A percentile compares a stretch with the other conserved stretches of the same genome.
Conservation (phyloP, 2,888 invertebrate genomes). For the Phasia obesa region DNA sequence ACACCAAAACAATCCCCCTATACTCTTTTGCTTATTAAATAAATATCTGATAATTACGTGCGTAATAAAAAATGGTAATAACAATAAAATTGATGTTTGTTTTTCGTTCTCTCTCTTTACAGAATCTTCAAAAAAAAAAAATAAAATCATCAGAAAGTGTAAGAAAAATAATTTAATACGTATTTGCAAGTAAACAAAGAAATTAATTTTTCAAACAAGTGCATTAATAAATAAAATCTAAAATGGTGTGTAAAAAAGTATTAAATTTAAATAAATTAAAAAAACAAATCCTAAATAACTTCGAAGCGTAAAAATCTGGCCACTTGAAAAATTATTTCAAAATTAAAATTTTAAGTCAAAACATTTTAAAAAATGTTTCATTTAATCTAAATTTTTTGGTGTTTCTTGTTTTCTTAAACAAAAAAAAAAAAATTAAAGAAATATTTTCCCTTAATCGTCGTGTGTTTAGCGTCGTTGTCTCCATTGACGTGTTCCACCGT, state of each 20-base stretch:
- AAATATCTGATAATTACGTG: background rate
- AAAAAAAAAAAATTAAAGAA: constrained; percentile 34
- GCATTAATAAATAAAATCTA: background rate
- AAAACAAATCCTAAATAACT: background rate
- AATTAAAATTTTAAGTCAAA: constrained; percentile 30
- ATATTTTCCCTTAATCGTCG: background rate
- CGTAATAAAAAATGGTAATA: background rate
- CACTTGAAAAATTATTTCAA: constrained; percentile 11
- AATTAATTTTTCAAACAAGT: background rate
- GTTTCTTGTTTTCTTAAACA: background rate
- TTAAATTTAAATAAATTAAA: background rate
- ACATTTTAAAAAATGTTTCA: constrained; percentile 18
- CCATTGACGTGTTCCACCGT: background rate
- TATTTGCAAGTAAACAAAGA: background rate
- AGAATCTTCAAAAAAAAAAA: constrained; percentile 21
- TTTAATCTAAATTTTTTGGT: constrained; percentile 3
- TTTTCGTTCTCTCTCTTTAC: constrained; percentile 32
- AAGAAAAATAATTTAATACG: constrained; percentile 9
- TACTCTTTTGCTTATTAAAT: background rate
- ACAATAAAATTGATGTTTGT: constrained; percentile 35
- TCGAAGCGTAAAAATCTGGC: constrained; percentile 23
- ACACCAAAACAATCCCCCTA: background rate
- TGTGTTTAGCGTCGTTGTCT: background rate
- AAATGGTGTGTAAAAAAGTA: background rate
- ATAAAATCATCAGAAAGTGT: background rate